Conservation (phyloP, 2,888 invertebrate species). For the Dysmachus trigonus region DNA sequence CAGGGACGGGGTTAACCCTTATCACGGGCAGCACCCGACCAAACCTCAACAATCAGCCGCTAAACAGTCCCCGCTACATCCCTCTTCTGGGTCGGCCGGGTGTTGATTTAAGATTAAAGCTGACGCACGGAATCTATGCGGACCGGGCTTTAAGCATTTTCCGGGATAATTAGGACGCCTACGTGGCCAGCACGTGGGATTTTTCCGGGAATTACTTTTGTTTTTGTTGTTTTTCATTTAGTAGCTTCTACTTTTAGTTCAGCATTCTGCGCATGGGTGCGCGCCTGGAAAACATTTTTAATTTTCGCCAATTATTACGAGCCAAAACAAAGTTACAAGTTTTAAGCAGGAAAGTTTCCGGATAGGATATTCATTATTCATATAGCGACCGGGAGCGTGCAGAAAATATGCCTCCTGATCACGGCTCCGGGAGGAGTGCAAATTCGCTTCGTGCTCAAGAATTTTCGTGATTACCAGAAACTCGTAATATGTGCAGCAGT, state of each 20-base stretch:
- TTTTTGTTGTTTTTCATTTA: neutral
- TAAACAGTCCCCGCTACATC: constrained; percentile 10
- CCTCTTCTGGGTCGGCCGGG: neutral
- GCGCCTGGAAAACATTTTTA: neutral
- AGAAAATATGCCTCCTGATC: neutral
- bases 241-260: neutral
- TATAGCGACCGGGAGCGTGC: neutral
- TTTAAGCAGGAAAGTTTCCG: neutral
- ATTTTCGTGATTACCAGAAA: neutral
- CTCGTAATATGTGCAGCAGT: neutral
- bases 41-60: constrained; percentile 40
- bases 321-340: neutral
- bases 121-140: neutral
- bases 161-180: neutral
- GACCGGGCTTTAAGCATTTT: neutral
- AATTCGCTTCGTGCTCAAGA: neutral
- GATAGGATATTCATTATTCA: neutral
- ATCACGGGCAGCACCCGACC: constrained; percentile 32
- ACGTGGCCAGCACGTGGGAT: neutral
- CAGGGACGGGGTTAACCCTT: constrained; percentile 18
- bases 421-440: neutral
- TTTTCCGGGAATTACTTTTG: neutral
- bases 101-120: constrained; percentile 39
- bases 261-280: neutral
- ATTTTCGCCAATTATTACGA: neutral